Evolutionary conservation across 2,888 invertebrate species (phyloP).

Genomic region (Athrips mouffetella): DNA sequence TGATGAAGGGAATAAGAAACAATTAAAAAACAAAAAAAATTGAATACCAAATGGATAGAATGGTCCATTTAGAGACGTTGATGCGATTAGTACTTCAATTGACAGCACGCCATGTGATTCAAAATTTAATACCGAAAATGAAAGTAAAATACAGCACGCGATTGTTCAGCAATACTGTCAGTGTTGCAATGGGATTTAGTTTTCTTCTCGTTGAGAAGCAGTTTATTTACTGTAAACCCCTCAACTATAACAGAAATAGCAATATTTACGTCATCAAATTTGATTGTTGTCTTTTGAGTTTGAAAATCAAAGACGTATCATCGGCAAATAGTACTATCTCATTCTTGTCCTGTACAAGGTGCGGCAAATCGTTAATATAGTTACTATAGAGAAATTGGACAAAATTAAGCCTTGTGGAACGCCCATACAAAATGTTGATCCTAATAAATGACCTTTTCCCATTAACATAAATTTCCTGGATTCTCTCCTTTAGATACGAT

Average conservation of each 20-base stretch:
- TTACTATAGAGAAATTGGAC: too few relatives aligned
- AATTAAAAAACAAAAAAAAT: constrained; percentile 19
- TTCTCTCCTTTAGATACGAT: too few relatives aligned
- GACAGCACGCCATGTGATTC: constrained; percentile 19
- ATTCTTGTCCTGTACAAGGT: too few relatives aligned
- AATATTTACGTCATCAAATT: constrained; percentile 8
- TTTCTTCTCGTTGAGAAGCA: too few relatives aligned
- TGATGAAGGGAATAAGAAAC: constrained; percentile 20
- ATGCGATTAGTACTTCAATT: constrained; percentile 17
- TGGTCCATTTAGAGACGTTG: constrained; percentile 15
- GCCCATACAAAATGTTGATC: too few relatives aligned
- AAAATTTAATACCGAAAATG: constrained; percentile 22
- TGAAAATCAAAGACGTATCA: too few relatives aligned
- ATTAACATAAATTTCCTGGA: too few relatives aligned
- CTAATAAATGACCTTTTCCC: too few relatives aligned
- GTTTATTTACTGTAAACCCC: constrained; percentile 15
- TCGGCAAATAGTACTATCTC: too few relatives aligned
- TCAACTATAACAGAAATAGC: not conserved
- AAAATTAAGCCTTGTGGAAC: too few relatives aligned
- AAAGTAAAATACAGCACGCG: constrained; percentile 22
- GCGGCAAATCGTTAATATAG: too few relatives aligned
- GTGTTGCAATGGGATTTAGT: constrained; percentile 18
- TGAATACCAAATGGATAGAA: constrained; percentile 14
- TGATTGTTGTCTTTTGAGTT: too few relatives aligned
- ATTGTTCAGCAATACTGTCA: constrained; percentile 22